Conservation (phyloP, 2,797 vertebrate species). For the Pangasius larnaudii region DNA sequence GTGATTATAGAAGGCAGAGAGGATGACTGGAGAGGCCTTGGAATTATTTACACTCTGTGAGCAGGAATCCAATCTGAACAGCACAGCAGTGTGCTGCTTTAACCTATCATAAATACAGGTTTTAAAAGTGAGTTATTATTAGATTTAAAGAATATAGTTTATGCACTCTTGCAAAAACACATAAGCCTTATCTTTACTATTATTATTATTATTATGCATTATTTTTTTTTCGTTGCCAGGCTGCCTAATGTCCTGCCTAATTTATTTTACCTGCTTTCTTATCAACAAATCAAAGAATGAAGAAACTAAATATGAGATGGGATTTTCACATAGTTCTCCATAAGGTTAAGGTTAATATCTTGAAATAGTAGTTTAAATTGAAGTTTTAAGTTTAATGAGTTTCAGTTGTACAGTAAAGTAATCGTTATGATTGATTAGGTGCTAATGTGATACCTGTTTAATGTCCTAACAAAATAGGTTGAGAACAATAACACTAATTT, state of each 20-base stretch:
- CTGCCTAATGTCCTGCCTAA: conserved; percentile 16
- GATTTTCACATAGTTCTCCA: neutral
- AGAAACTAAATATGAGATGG: neutral
- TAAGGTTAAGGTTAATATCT: neutral
- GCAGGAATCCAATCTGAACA: conserved; percentile 57
- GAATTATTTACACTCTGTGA: conserved; percentile 55
- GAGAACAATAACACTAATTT: neutral
- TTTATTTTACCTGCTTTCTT: conserved; percentile 36
- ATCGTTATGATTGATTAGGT: neutral
- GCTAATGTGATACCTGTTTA: neutral
- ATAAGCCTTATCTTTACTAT: conserved; percentile 8
- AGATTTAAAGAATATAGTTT: conserved; percentile 52
- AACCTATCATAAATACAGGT: conserved; percentile 49
- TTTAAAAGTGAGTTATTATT: conserved; percentile 56
- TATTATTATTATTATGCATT: neutral
- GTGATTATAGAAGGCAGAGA: conserved; percentile 42
- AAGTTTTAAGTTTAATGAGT: neutral
- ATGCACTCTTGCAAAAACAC: conserved; percentile 31
- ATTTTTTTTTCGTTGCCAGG: conserved; percentile 23
- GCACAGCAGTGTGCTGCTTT: conserved; percentile 48
- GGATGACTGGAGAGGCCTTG: conserved; percentile 40
- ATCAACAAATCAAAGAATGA: conserved; percentile 32
- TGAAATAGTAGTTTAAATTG: neutral
- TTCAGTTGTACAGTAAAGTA: neutral
- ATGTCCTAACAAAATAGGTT: neutral